Evolutionary conservation across 1,140 invertebrate genomes (phyloP), one percentile per base, ranked within the genome.

Genomic region (Neelides sp.): DNA sequence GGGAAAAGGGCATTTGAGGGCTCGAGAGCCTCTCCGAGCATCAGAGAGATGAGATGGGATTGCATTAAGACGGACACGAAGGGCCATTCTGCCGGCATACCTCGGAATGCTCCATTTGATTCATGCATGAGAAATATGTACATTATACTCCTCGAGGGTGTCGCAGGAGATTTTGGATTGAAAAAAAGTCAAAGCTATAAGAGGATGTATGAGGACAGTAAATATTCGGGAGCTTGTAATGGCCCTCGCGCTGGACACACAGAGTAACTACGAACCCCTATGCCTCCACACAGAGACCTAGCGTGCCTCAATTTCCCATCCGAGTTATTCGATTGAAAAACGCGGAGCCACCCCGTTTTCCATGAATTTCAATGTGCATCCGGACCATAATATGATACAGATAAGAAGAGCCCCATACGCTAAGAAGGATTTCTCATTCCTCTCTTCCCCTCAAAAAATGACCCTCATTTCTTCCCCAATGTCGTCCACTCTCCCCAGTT

Each of bases 291-390:
- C n/a, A n/a, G n/a, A n/a, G n/a, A n/a, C n/a, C n/a, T n/a, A n/a
- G n/a, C n/a, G n/a, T n/a, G n/a, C n/a, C n/a, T n/a, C 24, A 48
- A 48, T 39, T 48, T 39, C 35, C 47, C 47, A 39, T 35, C 47
- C 40, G 40, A 54, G 46, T 49, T 49, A 54, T 54, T 49, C 46
- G 47, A 54, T 54, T 54, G 52, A 54, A 54, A 54, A 35, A 53
- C 48, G 50, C n/a, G 17, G 47, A 50, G 47, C 36, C 34, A 40
- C 39, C 47, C 40, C 30, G 28, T 54, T 54, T 54, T 50, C 47
- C 41, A 54, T 54, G 52, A 54, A 54, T 54, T 54, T 54, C 52
- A 54, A 54, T 54, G 52, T 54, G 40, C 52, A 54, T 45, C 47
- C 47, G 40, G 30, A 23, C 41, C 40, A 49, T 54, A 49, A 53